Base-by-base conservation (phyloP, 2,113 vertebrate genomes). In the Triplophysa siluroides region DNA sequence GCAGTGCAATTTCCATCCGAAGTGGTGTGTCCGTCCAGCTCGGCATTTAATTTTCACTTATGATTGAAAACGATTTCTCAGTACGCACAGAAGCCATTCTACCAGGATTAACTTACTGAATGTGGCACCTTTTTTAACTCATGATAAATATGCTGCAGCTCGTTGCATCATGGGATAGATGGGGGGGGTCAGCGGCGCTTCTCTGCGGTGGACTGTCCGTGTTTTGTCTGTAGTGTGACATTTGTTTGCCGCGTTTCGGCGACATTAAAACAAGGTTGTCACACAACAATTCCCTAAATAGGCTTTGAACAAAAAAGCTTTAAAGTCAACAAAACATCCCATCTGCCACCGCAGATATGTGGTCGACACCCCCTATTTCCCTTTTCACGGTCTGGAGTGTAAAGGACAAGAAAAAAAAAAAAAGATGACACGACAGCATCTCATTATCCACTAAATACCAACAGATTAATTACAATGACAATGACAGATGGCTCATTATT, bases 381-480 rank as follows among this genome's bases (percentile, higher is more conserved):
- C 24, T 45, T 75, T 62, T 13, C 43, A 4, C 24, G 38, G 58
- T 69, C 77, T 75, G 43, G 56, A 45, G 75, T 71, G 60, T 63
- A 24, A 62, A 50, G 50, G 24, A 43, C 60, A 64, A 50, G 10
- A 71, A 54, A 54, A n/a, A 1, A 43, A 63, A 54, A 87, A 84
- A 90, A 85, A 84, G 86, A 92, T 86, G 85, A 90, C 85, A 84
- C 24, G 86, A 91, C 90, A 90, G 89, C 86, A 87, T 91, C 91
- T 92, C 86, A 90, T 93, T 93, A 92, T 87, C 90, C 86, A 89
- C 89, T 93, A 91, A 93, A 92, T 92, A 89, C 90, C 90, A 84
- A 77, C 88, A 91, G 90, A 92, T 92, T 92, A 92, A 92, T 93
- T 92, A 92, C 87, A 90, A 88, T 91, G 91, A 90, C 91, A 88